Evolutionary conservation across 2,797 vertebrate genomes (phyloP).

Genomic region (Xiphophorus birchmanni): DNA sequence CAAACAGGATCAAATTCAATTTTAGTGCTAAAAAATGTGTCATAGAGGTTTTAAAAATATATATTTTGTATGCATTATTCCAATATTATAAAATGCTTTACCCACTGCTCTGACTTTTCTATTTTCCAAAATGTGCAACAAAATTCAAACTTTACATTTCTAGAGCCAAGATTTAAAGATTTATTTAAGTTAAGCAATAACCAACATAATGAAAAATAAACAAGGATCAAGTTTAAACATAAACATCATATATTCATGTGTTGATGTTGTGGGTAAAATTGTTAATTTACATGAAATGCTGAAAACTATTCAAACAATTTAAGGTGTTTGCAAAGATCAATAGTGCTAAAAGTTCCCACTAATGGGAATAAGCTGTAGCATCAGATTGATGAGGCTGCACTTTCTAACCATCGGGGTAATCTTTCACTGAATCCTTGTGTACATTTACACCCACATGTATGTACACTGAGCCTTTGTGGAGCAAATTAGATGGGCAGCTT

Average conservation of each 20-base stretch:
- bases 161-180: neutral
- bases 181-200: neutral
- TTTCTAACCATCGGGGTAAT: neutral
- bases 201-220: neutral
- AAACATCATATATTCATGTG: neutral
- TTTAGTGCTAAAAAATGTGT: neutral
- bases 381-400: neutral
- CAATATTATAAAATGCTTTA: neutral
- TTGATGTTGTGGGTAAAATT: neutral
- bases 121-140: neutral
- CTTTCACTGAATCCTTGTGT: neutral
- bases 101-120: neutral
- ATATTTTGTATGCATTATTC: neutral
- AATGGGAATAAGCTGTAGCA: neutral
- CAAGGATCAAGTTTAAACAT: neutral
- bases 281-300: neutral
- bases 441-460: neutral
- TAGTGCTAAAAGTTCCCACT: neutral
- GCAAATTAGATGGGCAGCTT: neutral
- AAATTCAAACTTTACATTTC: neutral
- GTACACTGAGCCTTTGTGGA: slow-evolving; percentile 6
- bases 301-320: neutral
- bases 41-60: neutral
- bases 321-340: neutral
- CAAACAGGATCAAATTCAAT: neutral